A percentile compares a stretch with the other conserved stretches of the same genome.
Evolutionary conservation across 2,113 vertebrate genomes (phyloP).

Genomic region (Melanotaenia duboulayi): DNA sequence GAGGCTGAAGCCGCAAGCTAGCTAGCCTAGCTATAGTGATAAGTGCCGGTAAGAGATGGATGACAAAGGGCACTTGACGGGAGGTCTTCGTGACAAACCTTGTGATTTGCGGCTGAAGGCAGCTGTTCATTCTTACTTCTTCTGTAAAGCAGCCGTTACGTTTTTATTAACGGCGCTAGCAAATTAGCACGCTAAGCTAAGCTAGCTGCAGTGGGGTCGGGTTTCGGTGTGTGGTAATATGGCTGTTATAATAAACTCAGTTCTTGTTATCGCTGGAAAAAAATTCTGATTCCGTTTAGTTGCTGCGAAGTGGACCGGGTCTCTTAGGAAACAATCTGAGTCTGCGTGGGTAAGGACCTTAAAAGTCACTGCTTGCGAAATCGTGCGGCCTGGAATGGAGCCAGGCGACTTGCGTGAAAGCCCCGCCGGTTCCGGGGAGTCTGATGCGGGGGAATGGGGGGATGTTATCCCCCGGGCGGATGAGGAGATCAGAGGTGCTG

Average conservation of each 20-base stretch:
- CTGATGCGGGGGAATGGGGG: conserved; percentile 77
- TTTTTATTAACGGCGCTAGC: not conserved
- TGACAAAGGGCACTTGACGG: not conserved
- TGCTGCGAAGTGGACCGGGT: not conserved
- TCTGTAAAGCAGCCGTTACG: conserved; percentile 17
- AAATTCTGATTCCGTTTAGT: not conserved
- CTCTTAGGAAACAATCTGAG: not conserved
- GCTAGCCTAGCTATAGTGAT: conserved; percentile 56
- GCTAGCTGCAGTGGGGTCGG: conserved; percentile 7
- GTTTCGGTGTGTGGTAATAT: conserved; percentile 37
- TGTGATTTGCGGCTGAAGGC: not conserved
- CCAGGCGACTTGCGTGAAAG: conserved; percentile 78
- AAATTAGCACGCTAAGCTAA: conserved; percentile 11
- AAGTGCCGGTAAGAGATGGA: conserved; percentile 39
- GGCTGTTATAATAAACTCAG: conserved; percentile 5
- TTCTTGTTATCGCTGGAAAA: not conserved
- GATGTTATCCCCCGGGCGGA: conserved; percentile 73
- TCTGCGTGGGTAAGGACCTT: not conserved
- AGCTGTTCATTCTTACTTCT: not conserved
- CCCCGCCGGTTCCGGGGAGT: conserved; percentile 82
- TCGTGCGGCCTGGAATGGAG: conserved; percentile 71
- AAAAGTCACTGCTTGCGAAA: conserved; percentile 14
- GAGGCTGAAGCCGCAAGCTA: conserved; percentile 53
- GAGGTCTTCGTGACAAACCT: conserved; percentile 3
- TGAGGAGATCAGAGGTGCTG: conserved; percentile 52